Evolutionary conservation across 2,888 invertebrate species (phyloP), one percentile per base, ranked within the genome.

Genomic region (Morpho deidamia): DNA sequence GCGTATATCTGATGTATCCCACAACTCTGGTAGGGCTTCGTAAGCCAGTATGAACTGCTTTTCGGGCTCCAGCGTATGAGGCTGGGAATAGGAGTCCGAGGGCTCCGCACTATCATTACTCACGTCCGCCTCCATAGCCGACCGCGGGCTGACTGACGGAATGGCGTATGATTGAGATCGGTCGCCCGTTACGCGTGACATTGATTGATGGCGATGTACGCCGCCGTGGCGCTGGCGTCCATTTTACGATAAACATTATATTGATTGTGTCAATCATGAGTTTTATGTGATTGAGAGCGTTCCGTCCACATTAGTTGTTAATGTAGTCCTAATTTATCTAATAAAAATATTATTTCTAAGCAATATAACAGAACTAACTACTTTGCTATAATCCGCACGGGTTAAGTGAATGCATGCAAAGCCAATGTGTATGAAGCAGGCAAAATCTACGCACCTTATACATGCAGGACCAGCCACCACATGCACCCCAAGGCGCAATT

Each of bases 131-230:
- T 49, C 57, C 53, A 54, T 54, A 39, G 57, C 52, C 34, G 34
- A 37, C 32, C 43, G 46, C 40, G 40, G 52, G 42, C 11, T 55
- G 59, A 59, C 59, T 59, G 59, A 59, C 34, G 57, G 23, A 45
- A 41, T 41, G 49, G 11, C 37, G 52, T 40, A 55, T 55, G 59
- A 59, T 50, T 44, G 50, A 51, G 51, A 49, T 49, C 45, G 42
- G 2, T 32, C 23, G 41, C 12, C 49, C 35, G 38, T 50, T 50
- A 37, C 44, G 43, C 23, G 43, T 32, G 50, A 50, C 50, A 50
- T 50, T 50, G 50, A 50, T 43, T 44, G 50, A 50, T 38, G 43
- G 50, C 45, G 7, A 8, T 23, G 23, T 23, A 39, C 11, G n/a
- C n/a, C 39, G 39, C 11, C 39, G 11, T 11, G 11, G 39, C 12